Base-by-base conservation (phyloP, 2,113 vertebrate species). In the Rhagologus leucostigma region DNA sequence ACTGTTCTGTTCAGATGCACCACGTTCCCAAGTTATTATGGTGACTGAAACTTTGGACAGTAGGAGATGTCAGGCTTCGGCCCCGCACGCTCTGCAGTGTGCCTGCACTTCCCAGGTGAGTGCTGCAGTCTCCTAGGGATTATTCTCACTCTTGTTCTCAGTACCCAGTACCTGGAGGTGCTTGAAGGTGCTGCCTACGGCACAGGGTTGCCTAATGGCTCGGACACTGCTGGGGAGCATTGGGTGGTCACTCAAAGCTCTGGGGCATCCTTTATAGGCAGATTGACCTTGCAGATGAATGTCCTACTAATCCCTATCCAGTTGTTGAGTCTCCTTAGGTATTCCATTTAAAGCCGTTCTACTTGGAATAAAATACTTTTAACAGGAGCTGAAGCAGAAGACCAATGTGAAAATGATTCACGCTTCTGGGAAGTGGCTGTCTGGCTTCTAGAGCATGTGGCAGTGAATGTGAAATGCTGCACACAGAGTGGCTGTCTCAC, bases 401-500 rank as follows among this genome's bases (percentile, higher is more conserved):
- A 71, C 60, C 67, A 96, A 85, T 39, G 55, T 37, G 88, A 67
- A 90, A 88, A 90, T 67, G 26, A 86, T 86, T 93, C 86, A 80
- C 0, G 1, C 5, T 18, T 79, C 75, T 93, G 76, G 71, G 71
- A 95, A 92, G 55, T 42, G 63, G 75, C 84, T 59, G 79, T 88
- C 86, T 86, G 73, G 64, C 47, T 96, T 86, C 83, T 59, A 74
- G 35, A 78, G 35, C 24, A 30, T 27, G 32, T 71, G 71, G 39
- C 70, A 82, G 60, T 39, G 56, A 86, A 84, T 39, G 33, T 46
- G 80, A 93, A 90, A 86, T 39, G 49, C 82, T 70, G 55, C 41
- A 65, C 35, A 59, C 0, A 1, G 44, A 50, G 39, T 27, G 23
- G 32, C 59, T 83, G 33, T 75, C 73, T 84, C 50, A 81, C 44